Evolutionary conservation across 2,888 invertebrate genomes (phyloP).

Genomic region (Drosophila falleni): DNA sequence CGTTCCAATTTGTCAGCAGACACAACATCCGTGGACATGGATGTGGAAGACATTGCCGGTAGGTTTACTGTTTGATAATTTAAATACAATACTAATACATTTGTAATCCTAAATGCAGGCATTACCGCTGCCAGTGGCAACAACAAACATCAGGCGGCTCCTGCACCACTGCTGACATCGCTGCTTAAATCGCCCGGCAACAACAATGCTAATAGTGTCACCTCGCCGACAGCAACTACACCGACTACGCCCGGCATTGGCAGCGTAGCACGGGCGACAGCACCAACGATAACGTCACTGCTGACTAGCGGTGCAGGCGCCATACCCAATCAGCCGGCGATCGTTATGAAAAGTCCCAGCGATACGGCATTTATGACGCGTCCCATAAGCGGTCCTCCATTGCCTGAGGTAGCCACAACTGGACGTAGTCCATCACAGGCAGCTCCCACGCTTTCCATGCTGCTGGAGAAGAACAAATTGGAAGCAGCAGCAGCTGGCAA

Average conservation of each 20-base stretch:
- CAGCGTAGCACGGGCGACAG: constrained; percentile 74
- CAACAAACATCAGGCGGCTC: constrained; percentile 86
- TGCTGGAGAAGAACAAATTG: constrained; percentile 87
- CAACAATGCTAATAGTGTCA: constrained; percentile 77
- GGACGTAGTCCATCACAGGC: constrained; percentile 88
- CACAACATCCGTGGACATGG: constrained; percentile 81
- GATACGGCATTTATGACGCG: constrained; percentile 76
- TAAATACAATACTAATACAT: neutral
- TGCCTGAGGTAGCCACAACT: constrained; percentile 48
- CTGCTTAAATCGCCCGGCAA: constrained; percentile 89
- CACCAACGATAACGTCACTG: constrained; percentile 85
- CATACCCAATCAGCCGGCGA: constrained; percentile 74
- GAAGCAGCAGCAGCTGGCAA: constrained; percentile 21
- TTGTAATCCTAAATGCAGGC: constrained; percentile 13
- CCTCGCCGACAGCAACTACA: constrained; percentile 44
- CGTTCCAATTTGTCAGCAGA: constrained; percentile 61
- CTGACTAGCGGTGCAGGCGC: constrained; percentile 82
- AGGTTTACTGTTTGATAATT: neutral
- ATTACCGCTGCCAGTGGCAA: constrained; percentile 26
- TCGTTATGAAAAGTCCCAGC: constrained; percentile 70
- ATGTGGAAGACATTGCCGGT: constrained; percentile 78
- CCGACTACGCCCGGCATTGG: constrained; percentile 32
- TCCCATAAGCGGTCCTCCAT: constrained; percentile 83
- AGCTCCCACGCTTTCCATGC: constrained; percentile 91
- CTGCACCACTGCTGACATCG: constrained; percentile 92